Base-by-base conservation (phyloP, 2,113 vertebrate genomes). In the Cololabis saira region DNA sequence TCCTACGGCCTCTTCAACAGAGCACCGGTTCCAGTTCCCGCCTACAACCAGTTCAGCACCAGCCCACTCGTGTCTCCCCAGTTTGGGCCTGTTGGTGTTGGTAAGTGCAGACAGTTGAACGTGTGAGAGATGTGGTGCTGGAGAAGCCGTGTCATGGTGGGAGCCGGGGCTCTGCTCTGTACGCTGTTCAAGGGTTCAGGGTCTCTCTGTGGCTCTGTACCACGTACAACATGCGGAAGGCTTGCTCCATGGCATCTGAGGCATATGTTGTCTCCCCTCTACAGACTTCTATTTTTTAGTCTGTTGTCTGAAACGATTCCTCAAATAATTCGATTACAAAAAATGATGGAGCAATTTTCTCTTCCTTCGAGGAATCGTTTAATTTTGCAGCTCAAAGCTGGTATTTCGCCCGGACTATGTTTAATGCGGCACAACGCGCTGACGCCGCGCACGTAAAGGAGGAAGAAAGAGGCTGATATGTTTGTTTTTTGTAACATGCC, bases 1-100 rank as follows among this genome's bases (percentile, higher is more conserved):
- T 95, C 96, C 27, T 99, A 98, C 5, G 94, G 94, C 60, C 95
- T 97, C 51, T 98, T 97, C 76, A 95, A 93, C 87, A 94, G 97
- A 70, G 93, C 95, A 87, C 94, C 95, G 17, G 96, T 94, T 91
- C 93, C 96, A 37, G 33, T 37, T 37, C 33, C 33, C 3, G 87
- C 96, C 0, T 99, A 98, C 90, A 96, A 92, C 76, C 96, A 97
- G 86, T 98, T 98, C 81, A 96, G 90, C 74, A 82, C 94, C 19
- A 95, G 93, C 75, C 93, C 97, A 0, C 89, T 97, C 74, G 95
- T 96, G 8, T 91, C 90, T 8, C 95, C 96, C 59, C 95, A 96
- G 82, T 96, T 98, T 13, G 93, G 95, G 9, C 86, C 95, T 24
- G 95, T 96, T n/a, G 93, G 94, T 66, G 94, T 96, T 21, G 96